Base-by-base conservation (phyloP, 2,888 invertebrate species). In the Cantharis nigra region DNA sequence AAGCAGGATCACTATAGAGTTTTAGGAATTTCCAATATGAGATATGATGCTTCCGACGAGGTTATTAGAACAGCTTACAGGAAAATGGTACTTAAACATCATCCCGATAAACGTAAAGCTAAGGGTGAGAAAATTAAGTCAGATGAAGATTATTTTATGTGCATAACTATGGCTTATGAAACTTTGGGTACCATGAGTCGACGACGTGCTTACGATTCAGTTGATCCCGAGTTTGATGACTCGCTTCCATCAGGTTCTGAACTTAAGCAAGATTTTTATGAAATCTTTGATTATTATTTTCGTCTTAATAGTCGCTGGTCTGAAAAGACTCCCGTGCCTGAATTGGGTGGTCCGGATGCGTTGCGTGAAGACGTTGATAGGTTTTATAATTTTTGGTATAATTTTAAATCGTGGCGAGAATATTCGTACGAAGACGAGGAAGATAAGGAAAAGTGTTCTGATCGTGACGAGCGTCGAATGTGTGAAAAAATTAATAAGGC, bases 361-460 rank as follows among this genome's bases (percentile, higher is more conserved):
- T 90, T 93, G 1, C 91, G 97, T 73, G 94, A 94, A 81, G 93
- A 95, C 84, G 98, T 99, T 0, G 97, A 99, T 86, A 89, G 91
- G 69, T 99, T 99, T 89, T 99, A 99, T 87, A 94, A 95, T 14
- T 99, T 98, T 88, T 99, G 99, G 99, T 98, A 96, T 88, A 95
- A 97, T 85, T 99, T 99, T 89, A 97, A 98, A 82, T 98, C 99
- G 0, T 99, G 99, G 99, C 92, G 99, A 79, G 99, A 99, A 87
- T 99, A 96, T 89, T 99, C 99, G 2, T 99, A 99, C 87, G 90
- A 98, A 82, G 99, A 99, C 87, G 98, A 99, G 89, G 99, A 99
- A 87, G 99, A 99, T 86, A 99, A 99, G 87, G 98, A 99, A 86
- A 97, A 96, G 85, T 99, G 98, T 1, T 97, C 98, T 87, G 98